Evolutionary conservation across 2,113 vertebrate species (phyloP), one percentile per base, ranked within the genome.

Genomic region (Phylloscopus trochiloides): DNA sequence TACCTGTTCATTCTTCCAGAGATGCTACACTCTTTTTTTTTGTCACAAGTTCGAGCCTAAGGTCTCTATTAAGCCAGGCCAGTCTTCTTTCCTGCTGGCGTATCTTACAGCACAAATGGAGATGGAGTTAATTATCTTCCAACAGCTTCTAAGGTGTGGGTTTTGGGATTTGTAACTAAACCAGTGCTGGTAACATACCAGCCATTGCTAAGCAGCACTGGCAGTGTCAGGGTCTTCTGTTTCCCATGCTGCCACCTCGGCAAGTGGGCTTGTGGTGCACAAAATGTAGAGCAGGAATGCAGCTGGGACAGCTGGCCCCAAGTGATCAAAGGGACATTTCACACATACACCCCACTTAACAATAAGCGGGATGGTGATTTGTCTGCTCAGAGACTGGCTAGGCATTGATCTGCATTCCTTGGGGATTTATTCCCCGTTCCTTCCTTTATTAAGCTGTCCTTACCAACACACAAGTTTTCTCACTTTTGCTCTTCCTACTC

Each of bases 261-360:
- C 2, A 21, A 63, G 32, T 9, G 45, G 32, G 29, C 32, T 50
- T 32, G 18, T 18, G 26, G 26, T 38, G 31, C 42, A 79, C 36
- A 66, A 61, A 63, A 68, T 58, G 16, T 0, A 22, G 24, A 26
- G 14, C 67, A 9, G 5, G 28, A 57, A 58, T 1, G 7, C 28
- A n/a, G 5, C 28, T 43, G 42, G 47, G 45, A 88, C 18, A 90
- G 14, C 22, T 61, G 54, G 36, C 15, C 32, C 12, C 68, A 59
- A 21, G 1, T n/a, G 45, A 77, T 22, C 25, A 71, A 71, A 75
- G 17, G 11, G 14, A 28, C n/a, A 57, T 75, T 86, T 80, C 48
- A 34, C 12, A 55, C 14, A 14, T 15, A 32, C 5, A 65, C 38
- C 0, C 38, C 0, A 2, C 18, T 32, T 36, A 55, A 15, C 22